phyloP scores from a whole-genome alignment of 2,888 invertebrate species.

The Tupiocoris notatus region DNA sequence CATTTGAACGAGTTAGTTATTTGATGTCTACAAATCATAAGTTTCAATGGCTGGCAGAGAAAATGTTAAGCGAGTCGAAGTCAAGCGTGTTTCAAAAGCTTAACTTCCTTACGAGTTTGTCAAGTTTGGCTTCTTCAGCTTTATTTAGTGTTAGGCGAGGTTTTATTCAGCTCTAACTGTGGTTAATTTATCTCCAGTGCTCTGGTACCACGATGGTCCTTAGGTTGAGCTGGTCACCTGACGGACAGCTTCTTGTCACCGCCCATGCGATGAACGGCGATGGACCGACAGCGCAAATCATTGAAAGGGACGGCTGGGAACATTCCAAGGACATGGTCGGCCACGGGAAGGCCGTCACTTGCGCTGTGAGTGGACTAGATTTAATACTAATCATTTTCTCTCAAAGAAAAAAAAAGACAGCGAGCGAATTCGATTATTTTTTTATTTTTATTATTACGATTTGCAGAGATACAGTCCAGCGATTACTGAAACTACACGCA shows the following conservation, averaged over 20 bases:
- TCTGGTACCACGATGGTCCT: slow-evolving; percentile 88
- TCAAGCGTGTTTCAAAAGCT: too few relatives aligned
- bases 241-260: slow-evolving; percentile 93
- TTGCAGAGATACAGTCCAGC: slow-evolving; percentile 85
- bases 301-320: slow-evolving; percentile 90
- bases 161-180: too few relatives aligned
- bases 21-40: too few relatives aligned
- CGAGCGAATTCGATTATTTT: neutral
- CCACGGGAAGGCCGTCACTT: slow-evolving; percentile 94
- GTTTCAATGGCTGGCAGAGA: too few relatives aligned
- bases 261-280: slow-evolving; percentile 99
- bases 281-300: slow-evolving; percentile 95
- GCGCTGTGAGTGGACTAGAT: slow-evolving; percentile 64
- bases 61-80: too few relatives aligned
- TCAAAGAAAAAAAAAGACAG: neutral
- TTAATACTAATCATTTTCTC: neutral
- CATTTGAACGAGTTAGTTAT: slow-evolving; percentile 73
- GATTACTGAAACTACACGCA: slow-evolving; percentile 69
- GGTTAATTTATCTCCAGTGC: slow-evolving; percentile 49
- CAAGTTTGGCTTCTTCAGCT: too few relatives aligned
- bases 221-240: slow-evolving; percentile 94
- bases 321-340: slow-evolving; percentile 97
- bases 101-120: too few relatives aligned
- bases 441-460: neutral
- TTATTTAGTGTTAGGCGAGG: too few relatives aligned